phyloP scores from a whole-genome alignment of 2,113 vertebrate species.

The Syngnathoides biaculeatus region DNA sequence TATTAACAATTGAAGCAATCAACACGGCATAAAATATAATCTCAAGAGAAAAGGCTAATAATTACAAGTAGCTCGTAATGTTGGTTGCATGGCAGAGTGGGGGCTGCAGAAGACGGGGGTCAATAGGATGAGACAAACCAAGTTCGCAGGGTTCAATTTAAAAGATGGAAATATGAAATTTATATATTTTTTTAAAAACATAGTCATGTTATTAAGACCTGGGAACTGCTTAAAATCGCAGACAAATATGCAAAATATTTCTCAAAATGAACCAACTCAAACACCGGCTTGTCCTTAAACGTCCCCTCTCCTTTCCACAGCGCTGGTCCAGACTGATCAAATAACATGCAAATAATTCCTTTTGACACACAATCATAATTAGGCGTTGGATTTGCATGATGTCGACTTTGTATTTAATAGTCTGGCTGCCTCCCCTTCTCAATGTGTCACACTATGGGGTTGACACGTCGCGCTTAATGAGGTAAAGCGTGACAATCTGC shows the following conservation, averaged over 20 bases:
- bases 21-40: too few relatives aligned
- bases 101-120: background rate
- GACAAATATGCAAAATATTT: background rate
- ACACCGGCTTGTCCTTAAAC: background rate
- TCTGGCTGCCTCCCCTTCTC: background rate
- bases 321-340: background rate
- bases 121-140: background rate
- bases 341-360: constrained; percentile 1
- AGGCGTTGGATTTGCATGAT: background rate
- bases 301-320: background rate
- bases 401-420: constrained; percentile 1
- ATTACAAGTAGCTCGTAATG: too few relatives aligned
- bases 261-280: background rate
- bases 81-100: too few relatives aligned
- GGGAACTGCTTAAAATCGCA: background rate
- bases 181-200: background rate
- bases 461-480: background rate
- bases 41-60: too few relatives aligned
- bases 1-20: too few relatives aligned
- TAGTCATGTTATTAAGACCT: too few relatives aligned
- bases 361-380: constrained; percentile 2
- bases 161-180: background rate
- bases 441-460: background rate
- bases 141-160: background rate
- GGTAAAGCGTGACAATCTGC: constrained; percentile 2